Evolutionary conservation across 2,113 vertebrate genomes (phyloP), one percentile per base, ranked within the genome.

Genomic region (Leiothrix lutea): DNA sequence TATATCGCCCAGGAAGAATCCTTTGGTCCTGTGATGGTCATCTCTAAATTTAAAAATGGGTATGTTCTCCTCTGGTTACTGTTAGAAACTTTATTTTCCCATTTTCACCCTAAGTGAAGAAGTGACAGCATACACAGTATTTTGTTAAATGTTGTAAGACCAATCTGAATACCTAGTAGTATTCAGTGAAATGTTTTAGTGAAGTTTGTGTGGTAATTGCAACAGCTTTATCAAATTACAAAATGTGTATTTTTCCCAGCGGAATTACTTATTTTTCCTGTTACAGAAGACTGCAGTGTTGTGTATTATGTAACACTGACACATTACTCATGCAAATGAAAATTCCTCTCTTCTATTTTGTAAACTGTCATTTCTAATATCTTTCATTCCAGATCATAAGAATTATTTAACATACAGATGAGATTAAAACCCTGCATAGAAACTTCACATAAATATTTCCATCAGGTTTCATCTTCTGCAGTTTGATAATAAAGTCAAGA

Each of bases 11-110:
- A 97, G 85, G 98, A 99, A 91, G 98, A 99, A 58, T 99, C 99
- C 29, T 99, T 99, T 47, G 99, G 99, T 26, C 99, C 99, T 4
- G 97, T 99, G 79, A 99, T 99, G 99, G 98, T 99, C 83, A 99
- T 99, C 93, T 99, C 99, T 93, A 99, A 99, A 91, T 99, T 99
- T 96, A 98, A 97, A 97, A 97, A 99, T 5, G 99, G 99, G 99
- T 99, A 98, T 29, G 98, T 97, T 88, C 40, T 73, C 44, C 5
- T 86, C 11, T 42, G 6, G 42, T 83, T 66, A 64, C n/a, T 73
- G 20, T 66, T 61, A n/a, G 40, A 51, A 64, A 72, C 13, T 28
- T 88, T 38, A 36, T 70, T 78, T 81, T 23, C 20, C 69, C 7
- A 4, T 62, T 89, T 90, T 71, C 53, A 38, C 12, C 35, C 17